Percentiles rank a stretch among this genome's conserved stretches.
Conservation (phyloP, 2,797 vertebrate genomes). For the Phataginus tetradactyla region DNA sequence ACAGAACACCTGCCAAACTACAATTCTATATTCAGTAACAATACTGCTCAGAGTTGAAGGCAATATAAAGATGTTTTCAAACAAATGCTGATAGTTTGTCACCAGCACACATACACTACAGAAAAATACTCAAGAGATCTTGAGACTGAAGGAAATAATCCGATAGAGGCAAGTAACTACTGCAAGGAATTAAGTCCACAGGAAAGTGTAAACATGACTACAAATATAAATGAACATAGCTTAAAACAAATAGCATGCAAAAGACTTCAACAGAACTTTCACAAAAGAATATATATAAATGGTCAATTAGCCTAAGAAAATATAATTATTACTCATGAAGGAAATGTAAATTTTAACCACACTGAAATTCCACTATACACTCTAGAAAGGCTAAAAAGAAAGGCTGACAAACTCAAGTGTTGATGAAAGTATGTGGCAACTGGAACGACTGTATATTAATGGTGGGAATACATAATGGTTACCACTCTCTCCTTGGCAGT, state of each 20-base stretch:
- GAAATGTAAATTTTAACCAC: neutral
- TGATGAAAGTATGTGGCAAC: neutral
- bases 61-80: neutral
- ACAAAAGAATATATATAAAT: neutral
- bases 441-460: neutral
- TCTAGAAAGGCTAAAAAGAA: neutral
- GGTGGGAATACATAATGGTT: neutral
- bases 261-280: neutral
- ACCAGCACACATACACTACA: neutral
- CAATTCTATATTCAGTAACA: neutral
- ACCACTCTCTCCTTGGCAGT: neutral
- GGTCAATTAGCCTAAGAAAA: neutral
- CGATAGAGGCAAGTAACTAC: neutral
- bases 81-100: neutral
- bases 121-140: neutral
- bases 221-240: neutral
- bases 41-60: neutral
- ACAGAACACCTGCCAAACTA: neutral
- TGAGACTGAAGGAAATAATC: neutral
- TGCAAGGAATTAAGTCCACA: neutral
- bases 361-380: neutral
- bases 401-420: neutral
- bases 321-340: neutral
- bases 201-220: neutral
- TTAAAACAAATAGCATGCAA: neutral